phyloP scores from a whole-genome alignment of 1,140 invertebrate species.

The Charaxes varanes region DNA sequence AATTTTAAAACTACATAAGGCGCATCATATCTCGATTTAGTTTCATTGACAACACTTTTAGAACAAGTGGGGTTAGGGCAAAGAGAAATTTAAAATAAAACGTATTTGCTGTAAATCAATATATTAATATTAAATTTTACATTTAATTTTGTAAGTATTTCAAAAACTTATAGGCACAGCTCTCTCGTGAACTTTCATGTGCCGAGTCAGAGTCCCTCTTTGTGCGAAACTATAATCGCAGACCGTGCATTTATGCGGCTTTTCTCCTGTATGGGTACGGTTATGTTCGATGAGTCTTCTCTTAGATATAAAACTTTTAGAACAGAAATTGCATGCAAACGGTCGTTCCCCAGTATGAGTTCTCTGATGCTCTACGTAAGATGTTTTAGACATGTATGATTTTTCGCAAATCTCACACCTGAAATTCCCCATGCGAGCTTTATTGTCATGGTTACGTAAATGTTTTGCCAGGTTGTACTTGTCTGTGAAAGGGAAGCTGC shows the following conservation, averaged over 20 bases:
- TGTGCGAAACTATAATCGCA: constrained; percentile 76
- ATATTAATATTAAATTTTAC: too few relatives aligned
- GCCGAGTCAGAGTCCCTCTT: constrained; percentile 69
- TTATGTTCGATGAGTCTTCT: constrained; percentile 72
- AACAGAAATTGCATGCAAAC: constrained; percentile 77
- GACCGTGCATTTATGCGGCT: constrained; percentile 78
- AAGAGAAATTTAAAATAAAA: too few relatives aligned
- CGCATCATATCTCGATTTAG: too few relatives aligned
- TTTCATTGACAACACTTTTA: too few relatives aligned
- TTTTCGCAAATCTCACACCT: constrained; percentile 78
- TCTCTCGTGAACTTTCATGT: constrained; percentile 71
- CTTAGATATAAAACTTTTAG: constrained; percentile 58
- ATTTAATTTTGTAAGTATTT: too few relatives aligned
- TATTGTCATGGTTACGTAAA: constrained; percentile 77
- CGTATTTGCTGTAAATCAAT: too few relatives aligned
- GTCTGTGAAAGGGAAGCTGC: constrained; percentile 61
- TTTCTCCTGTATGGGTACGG: constrained; percentile 82
- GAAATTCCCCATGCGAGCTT: constrained; percentile 62
- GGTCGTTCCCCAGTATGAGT: constrained; percentile 77
- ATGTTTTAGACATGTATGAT: constrained; percentile 65
- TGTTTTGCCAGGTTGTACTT: constrained; percentile 78
- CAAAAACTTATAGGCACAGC: constrained; percentile 8
- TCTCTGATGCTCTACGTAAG: constrained; percentile 74
- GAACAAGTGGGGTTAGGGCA: too few relatives aligned
- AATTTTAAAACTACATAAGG: too few relatives aligned